Conservation (phyloP, 2,888 invertebrate genomes). For the Drosophila conformis region DNA sequence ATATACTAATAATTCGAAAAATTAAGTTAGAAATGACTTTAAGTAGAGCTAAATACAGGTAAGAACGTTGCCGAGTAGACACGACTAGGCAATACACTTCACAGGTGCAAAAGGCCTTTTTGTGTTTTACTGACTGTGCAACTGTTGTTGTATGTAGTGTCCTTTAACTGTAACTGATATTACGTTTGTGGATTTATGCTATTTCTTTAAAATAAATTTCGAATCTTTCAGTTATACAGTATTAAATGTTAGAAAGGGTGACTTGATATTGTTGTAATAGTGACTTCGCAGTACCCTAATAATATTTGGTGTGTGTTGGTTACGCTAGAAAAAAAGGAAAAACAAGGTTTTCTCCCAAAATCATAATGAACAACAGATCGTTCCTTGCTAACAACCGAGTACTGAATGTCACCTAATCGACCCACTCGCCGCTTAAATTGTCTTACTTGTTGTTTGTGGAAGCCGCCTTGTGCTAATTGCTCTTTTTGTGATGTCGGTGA, state of each 20-base stretch:
- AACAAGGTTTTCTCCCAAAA: background rate
- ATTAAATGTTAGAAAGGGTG: background rate
- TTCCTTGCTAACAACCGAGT: background rate
- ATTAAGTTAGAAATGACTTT: rapidly evolving
- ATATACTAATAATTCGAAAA: background rate
- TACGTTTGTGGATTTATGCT: background rate
- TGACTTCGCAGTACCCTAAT: background rate
- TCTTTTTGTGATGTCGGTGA: slow-evolving; percentile 38
- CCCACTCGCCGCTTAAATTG: background rate
- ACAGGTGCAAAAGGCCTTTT: background rate
- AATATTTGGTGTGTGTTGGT: background rate
- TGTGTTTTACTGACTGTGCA: background rate
- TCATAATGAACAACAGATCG: background rate
- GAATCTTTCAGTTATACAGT: background rate
- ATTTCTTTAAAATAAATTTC: too few species aligned
- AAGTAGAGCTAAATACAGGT: background rate
- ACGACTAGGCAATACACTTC: background rate
- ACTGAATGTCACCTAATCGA: slow-evolving; percentile 3
- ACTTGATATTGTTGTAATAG: background rate
- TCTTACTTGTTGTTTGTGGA: slow-evolving; percentile 3
- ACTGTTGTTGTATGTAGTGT: background rate
- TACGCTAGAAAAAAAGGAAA: background rate
- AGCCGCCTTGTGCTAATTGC: slow-evolving; percentile 48
- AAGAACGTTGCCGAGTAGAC: background rate
- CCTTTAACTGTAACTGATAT: background rate